Percentiles rank a stretch among this genome's conserved stretches.
These are phyloP conservation scores for Cephalotes varians DNA, from an alignment of 2,888 invertebrate species.

Conservation along the genomic window DNA sequence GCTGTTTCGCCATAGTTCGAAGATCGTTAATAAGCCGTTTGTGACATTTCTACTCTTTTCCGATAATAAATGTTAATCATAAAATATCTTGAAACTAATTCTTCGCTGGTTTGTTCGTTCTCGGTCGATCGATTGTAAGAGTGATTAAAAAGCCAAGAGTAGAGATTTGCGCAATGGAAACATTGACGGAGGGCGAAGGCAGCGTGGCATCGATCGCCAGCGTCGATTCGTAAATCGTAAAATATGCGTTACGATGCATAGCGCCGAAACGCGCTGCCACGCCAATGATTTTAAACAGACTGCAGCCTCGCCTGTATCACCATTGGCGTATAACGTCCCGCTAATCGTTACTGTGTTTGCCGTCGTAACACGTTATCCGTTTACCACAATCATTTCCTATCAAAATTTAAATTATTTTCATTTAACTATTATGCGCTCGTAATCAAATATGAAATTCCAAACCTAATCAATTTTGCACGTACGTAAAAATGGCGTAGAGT, in stretches of 20 bases:
- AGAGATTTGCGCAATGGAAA: conserved; percentile 24
- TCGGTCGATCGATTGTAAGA: conserved; percentile 19
- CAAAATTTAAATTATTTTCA: conserved; percentile 61
- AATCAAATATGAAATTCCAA: conserved; percentile 52
- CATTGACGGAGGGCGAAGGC: conserved; percentile 48
- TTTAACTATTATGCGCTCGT: background rate
- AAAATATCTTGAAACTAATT: conserved; percentile 8
- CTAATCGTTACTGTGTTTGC: conserved; percentile 75
- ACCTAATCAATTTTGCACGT: background rate
- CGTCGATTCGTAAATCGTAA: conserved; percentile 77
- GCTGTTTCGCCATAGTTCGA: conserved; percentile 23
- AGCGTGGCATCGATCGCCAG: conserved; percentile 72
- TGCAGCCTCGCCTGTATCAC: conserved; percentile 73
- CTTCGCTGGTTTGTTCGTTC: background rate
- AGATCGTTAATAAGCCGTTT: conserved; percentile 43
- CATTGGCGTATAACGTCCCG: conserved; percentile 78
- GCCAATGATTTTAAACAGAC: conserved; percentile 80
- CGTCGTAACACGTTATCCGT: conserved; percentile 71
- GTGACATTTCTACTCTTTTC: background rate
- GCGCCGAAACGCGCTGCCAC: conserved; percentile 62
- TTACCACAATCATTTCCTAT: conserved; percentile 70
- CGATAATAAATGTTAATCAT: conserved; percentile 1
- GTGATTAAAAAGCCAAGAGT: conserved; percentile 9
- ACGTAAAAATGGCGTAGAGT: conserved; percentile 28
- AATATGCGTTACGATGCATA: conserved; percentile 9